Evolutionary conservation across 2,113 vertebrate species (phyloP), one percentile per base, ranked within the genome.

Genomic region (Lagopus leucura): DNA sequence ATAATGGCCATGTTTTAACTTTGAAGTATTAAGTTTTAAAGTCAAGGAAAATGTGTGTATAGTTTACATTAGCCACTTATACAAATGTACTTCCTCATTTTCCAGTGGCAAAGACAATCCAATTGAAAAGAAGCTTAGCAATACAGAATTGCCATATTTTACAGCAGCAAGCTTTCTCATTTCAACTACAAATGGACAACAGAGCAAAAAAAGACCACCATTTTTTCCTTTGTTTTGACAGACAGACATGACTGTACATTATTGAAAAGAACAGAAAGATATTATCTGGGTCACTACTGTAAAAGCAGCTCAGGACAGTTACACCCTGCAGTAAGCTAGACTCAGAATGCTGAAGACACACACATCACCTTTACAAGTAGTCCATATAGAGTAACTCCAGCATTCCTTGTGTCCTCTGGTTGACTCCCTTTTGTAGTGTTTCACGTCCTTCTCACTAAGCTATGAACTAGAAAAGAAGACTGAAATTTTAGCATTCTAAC

Each of bases 311-410:
- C 25, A 15, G 43, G 11, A 45, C 34, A 83, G 47, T 36, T 61
- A 27, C 6, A 48, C 30, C n/a, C 65, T 19, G 13, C 6, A 76
- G 47, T 19, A 57, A 1, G 15, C 69, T 64, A 73, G 52, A 47
- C 42, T 55, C 16, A 1, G n/a, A 45, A 66, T 28, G 38, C 25
- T 48, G 27, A 25, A 30, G 45, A 25, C 38, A 61, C n/a, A 36
- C 50, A 13, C 6, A 1, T 22, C 30, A 78, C 4, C 54, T 13
- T 0, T 57, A 73, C n/a, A 40, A 64, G 40, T 0, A 65, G 7
- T 18, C 43, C 74, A 32, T 4, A 28, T 14, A 78, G 32, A 10
- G 6, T 13, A 48, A 64, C 28, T 40, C 36, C 72, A 78, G 36
- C 5, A 48, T 14, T 88, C 58, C 47, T 52, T 17, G 13, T 32